Conservation (phyloP, 1,140 invertebrate genomes). For the Laupala kohalensis region DNA sequence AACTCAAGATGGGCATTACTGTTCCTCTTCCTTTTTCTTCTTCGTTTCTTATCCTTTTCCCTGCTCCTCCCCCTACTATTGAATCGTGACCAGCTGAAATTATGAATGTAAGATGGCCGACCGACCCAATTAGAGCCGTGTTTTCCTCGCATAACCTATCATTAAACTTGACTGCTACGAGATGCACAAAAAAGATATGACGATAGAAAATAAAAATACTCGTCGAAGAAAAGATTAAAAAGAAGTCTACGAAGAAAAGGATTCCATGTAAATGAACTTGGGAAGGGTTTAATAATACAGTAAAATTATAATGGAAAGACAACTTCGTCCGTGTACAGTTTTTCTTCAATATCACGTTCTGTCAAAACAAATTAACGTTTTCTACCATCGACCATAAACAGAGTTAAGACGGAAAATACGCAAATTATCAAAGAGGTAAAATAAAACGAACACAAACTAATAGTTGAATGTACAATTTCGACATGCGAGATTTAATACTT, state of each 20-base stretch:
- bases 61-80: not conserved
- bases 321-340: not conserved
- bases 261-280: constrained; percentile 1
- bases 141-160: constrained; percentile 11
- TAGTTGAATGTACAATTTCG: too few species aligned
- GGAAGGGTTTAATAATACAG: not conserved
- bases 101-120: constrained; percentile 7
- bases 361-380: not conserved
- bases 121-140: constrained; percentile 12
- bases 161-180: not conserved
- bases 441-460: too few species aligned
- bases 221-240: not conserved
- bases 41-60: not conserved
- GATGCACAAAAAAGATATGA: not conserved
- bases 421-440: too few species aligned
- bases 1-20: not conserved
- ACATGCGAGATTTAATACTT: too few species aligned
- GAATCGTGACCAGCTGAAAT: constrained; percentile 12
- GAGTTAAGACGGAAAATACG: not conserved
- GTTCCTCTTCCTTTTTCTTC: not conserved
- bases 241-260: not conserved
- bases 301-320: not conserved
- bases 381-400: not conserved
- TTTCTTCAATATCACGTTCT: not conserved
- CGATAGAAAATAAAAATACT: not conserved